phyloP scores from a whole-genome alignment of 2,888 invertebrate species.

The Leptinotarsa tumamoca region DNA sequence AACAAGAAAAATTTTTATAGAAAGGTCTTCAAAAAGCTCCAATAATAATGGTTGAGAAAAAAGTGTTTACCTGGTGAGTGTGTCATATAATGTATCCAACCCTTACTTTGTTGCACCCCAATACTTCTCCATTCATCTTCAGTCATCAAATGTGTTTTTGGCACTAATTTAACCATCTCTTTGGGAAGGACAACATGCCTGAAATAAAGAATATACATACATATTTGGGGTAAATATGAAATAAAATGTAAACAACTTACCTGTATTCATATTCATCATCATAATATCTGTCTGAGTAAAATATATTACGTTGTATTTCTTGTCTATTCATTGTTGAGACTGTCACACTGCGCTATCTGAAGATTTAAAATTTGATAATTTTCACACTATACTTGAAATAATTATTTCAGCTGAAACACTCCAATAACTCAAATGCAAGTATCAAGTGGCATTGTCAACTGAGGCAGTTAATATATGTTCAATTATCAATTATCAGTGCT shows the following conservation, averaged over 20 bases:
- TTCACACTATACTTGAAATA: too few relatives aligned
- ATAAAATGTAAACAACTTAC: conserved; percentile 69
- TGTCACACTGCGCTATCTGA: background rate
- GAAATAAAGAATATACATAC: conserved; percentile 40
- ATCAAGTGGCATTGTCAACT: too few relatives aligned
- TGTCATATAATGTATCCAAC: conserved; percentile 98
- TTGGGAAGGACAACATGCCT: conserved; percentile 96
- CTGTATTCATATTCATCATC: conserved; percentile 94
- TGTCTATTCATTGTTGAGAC: conserved; percentile 54
- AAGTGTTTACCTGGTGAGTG: conserved; percentile 84
- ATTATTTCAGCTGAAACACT: too few relatives aligned
- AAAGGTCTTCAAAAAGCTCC: too few relatives aligned
- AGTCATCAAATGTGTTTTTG: conserved; percentile 92
- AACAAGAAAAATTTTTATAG: too few relatives aligned
- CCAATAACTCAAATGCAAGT: too few relatives aligned
- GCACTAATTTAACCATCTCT: conserved; percentile 89
- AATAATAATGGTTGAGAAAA: background rate
- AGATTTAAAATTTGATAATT: background rate
- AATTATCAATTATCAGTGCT: too few relatives aligned
- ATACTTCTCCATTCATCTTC: conserved; percentile 95
- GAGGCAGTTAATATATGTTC: too few relatives aligned
- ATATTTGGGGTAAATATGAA: background rate
- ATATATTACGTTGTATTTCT: conserved; percentile 77
- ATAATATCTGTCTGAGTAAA: conserved; percentile 93
- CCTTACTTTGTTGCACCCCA: conserved; percentile 95